A percentile compares a stretch with the other conserved stretches of the same genome.
Evolutionary conservation across 2,113 vertebrate genomes (phyloP).

Genomic region (Eclectus roratus): DNA sequence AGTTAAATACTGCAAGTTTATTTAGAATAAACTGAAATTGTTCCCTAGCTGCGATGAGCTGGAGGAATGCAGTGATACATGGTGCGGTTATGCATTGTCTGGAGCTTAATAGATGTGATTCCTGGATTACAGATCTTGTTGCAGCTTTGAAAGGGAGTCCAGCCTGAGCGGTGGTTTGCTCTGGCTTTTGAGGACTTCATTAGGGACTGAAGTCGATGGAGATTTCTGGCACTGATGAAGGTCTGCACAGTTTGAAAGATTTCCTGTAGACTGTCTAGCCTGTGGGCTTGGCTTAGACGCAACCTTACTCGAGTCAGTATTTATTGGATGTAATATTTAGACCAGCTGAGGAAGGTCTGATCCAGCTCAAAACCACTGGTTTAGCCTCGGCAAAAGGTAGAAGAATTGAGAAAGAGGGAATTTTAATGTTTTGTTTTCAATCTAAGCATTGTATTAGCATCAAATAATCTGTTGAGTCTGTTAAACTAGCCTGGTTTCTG

Average conservation of each 20-base stretch:
- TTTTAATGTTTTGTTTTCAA: background rate
- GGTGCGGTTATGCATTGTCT: background rate
- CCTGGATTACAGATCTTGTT: background rate
- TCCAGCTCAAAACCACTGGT: background rate
- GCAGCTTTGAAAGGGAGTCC: background rate
- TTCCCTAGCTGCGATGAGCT: background rate
- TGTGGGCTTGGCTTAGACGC: slow-evolving; percentile 45
- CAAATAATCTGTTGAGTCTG: background rate
- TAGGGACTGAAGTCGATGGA: background rate
- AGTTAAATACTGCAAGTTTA: background rate
- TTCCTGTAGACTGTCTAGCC: slow-evolving; percentile 55
- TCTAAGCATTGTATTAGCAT: background rate
- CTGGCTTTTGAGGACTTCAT: background rate
- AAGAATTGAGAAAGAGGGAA: background rate
- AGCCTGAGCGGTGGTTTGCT: background rate
- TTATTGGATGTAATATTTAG: background rate
- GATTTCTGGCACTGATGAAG: background rate
- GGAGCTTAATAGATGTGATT: background rate
- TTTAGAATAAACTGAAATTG: background rate
- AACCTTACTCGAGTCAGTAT: background rate
- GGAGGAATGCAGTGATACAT: background rate
- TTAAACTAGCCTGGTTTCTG: background rate
- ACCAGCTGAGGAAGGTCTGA: background rate
- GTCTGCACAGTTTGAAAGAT: background rate
- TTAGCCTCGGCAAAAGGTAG: background rate